A percentile compares a stretch with the other conserved stretches of the same genome.
Evolutionary conservation across 2,888 invertebrate genomes (phyloP).

Genomic region (Archaeoteleia sp.): DNA sequence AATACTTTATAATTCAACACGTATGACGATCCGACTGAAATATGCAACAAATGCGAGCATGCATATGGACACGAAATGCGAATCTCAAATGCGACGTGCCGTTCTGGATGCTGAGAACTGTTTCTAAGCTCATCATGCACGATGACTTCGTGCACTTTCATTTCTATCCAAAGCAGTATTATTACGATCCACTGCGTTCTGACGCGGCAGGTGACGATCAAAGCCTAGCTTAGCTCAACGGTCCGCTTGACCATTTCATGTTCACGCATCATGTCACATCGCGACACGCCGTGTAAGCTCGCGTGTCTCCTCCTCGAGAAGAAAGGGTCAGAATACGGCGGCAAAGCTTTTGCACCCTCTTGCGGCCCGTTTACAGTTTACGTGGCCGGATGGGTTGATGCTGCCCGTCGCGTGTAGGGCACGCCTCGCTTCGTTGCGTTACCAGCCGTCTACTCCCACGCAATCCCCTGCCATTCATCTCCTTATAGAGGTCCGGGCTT

Average conservation of each 20-base stretch:
- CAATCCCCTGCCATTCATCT: conserved; percentile 68
- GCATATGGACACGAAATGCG: neutral
- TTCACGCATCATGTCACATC: conserved; percentile 64
- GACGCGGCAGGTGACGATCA: conserved; percentile 71
- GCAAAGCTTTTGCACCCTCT: conserved; percentile 33
- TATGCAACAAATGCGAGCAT: no score
- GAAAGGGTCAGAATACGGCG: conserved; percentile 48
- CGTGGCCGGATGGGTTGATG: conserved; percentile 72
- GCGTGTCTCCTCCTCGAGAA: conserved; percentile 37
- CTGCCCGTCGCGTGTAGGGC: conserved; percentile 72
- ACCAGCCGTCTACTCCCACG: conserved; percentile 76
- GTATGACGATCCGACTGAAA: no score
- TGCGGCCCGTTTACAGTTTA: conserved; percentile 68
- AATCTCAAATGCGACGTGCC: neutral
- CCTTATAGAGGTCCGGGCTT: conserved; percentile 39
- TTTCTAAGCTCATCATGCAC: neutral
- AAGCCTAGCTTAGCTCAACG: conserved; percentile 70
- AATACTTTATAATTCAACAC: no score
- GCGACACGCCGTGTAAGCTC: conserved; percentile 54
- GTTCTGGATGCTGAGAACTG: neutral
- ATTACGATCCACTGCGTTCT: conserved; percentile 28
- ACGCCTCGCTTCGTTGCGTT: conserved; percentile 72
- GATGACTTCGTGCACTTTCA: conserved; percentile 12
- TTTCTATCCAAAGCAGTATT: conserved; percentile 36
- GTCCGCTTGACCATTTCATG: conserved; percentile 63